These are phyloP conservation scores for Cherax destructor DNA, from an alignment of 1,140 invertebrate species.

Conservation along the genomic window DNA sequence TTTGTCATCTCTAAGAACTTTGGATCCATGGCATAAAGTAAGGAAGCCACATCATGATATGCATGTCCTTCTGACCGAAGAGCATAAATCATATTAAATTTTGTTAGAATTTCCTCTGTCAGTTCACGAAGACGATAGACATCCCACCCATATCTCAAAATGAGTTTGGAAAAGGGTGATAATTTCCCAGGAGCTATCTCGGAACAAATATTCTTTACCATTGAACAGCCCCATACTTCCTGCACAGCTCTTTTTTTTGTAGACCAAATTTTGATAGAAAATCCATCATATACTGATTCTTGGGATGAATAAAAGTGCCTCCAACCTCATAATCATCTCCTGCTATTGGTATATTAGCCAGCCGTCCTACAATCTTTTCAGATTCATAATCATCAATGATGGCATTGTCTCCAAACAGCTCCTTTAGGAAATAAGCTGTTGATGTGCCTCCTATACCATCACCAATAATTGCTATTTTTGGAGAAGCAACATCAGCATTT, in stretches of 20 bases:
- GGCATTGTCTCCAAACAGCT: constrained; percentile 78
- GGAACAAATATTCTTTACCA: constrained; percentile 78
- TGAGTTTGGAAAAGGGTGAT: constrained; percentile 77
- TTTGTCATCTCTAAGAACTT: constrained; percentile 77
- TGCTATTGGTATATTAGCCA: constrained; percentile 77
- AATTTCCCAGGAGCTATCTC: constrained; percentile 77
- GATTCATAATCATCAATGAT: constrained; percentile 78
- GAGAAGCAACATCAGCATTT: not conserved
- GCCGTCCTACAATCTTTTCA: constrained; percentile 79
- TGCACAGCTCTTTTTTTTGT: constrained; percentile 66
- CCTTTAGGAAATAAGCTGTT: constrained; percentile 79
- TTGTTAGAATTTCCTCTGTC: constrained; percentile 74
- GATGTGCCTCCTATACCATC: constrained; percentile 82
- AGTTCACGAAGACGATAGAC: constrained; percentile 76
- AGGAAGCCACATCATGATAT: constrained; percentile 77
- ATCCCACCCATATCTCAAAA: constrained; percentile 80
- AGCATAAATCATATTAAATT: constrained; percentile 79
- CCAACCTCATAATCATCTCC: constrained; percentile 80
- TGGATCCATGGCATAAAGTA: constrained; percentile 78
- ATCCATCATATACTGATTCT: constrained; percentile 80
- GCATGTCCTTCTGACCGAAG: constrained; percentile 78
- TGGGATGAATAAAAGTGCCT: constrained; percentile 80
- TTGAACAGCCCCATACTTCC: constrained; percentile 77
- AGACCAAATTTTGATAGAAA: constrained; percentile 77
- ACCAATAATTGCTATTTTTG: constrained; percentile 78